Evolutionary conservation across 2,113 vertebrate genomes (phyloP).

Genomic region (Otis tarda): DNA sequence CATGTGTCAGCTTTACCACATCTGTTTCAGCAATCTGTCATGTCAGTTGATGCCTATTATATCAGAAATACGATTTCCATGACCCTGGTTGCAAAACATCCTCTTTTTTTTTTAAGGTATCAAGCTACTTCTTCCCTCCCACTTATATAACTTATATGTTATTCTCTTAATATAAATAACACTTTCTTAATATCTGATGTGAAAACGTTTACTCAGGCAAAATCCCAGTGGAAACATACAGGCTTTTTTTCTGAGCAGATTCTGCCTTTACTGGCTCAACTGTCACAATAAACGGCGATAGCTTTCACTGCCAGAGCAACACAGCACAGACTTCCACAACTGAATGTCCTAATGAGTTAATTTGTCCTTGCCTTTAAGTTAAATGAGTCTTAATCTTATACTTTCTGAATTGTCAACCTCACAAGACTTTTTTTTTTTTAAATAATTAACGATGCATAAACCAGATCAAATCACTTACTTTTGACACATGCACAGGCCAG

Average conservation of each 20-base stretch:
- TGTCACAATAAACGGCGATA: not conserved
- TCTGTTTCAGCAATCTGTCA: constrained; percentile 51
- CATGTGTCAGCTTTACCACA: constrained; percentile 28
- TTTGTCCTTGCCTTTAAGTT: not conserved
- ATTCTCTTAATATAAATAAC: not conserved
- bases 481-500: not conserved
- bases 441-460: not conserved
- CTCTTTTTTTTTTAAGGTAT: not conserved
- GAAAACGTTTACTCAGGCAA: not conserved
- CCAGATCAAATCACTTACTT: not conserved
- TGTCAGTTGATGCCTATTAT: not conserved
- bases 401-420: not conserved
- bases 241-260: not conserved
- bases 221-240: not conserved
- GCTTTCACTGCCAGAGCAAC: not conserved
- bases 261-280: not conserved
- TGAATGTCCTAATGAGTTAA: not conserved
- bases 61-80: not conserved
- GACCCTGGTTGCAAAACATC: not conserved
- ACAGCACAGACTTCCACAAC: not conserved
- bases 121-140: not conserved
- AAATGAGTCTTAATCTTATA: not conserved
- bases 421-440: not conserved
- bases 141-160: not conserved
- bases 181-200: not conserved